These are phyloP conservation scores for Sebastolobus alascanus DNA, from an alignment of 2,797 vertebrate species.

Conservation along the genomic window DNA sequence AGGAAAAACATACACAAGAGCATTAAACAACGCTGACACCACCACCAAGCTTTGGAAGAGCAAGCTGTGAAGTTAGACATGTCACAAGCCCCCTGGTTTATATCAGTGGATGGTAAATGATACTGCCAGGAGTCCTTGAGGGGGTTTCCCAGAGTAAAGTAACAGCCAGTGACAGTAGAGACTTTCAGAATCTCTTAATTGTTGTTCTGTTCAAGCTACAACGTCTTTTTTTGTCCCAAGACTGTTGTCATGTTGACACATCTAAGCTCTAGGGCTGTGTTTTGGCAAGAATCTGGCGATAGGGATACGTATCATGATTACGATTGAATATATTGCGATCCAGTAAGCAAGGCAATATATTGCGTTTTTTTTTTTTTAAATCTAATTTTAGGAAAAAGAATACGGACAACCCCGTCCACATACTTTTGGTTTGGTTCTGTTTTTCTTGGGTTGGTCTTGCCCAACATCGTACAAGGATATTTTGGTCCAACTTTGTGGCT, in stretches of 20 bases:
- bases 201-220: neutral
- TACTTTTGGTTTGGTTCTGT: neutral
- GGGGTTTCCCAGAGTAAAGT: neutral
- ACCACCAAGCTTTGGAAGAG: slow-evolving; percentile 20
- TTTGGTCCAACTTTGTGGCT: neutral
- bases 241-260: neutral
- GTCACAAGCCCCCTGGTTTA: neutral
- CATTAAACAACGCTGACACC: slow-evolving; percentile 27
- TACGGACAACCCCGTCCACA: neutral
- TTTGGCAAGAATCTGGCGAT: no score
- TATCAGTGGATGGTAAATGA: neutral
- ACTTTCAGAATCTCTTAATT: neutral
- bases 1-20: slow-evolving; percentile 41
- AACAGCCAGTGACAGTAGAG: neutral
- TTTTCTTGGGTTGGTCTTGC: neutral
- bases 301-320: no score
- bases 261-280: no score
- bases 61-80: slow-evolving; percentile 2
- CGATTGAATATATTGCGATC: no score
- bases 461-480: neutral
- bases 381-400: neutral
- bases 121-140: neutral
- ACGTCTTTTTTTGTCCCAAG: neutral
- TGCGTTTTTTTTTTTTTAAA: no score
- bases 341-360: no score